phyloP scores from a whole-genome alignment of 2,113 vertebrate genomes.

The Callocephalon fimbriatum region DNA sequence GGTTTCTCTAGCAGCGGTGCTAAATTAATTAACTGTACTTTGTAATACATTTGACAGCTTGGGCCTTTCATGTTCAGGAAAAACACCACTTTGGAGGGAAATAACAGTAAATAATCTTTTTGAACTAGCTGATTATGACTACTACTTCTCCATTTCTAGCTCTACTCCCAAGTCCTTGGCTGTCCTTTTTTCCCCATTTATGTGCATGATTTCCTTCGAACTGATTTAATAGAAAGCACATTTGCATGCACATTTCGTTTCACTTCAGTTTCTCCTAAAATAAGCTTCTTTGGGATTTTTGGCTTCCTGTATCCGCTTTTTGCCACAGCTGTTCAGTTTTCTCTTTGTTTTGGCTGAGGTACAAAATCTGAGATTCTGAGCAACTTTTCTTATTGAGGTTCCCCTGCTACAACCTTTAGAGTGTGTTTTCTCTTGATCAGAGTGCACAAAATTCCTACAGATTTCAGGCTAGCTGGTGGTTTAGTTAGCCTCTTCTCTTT shows the following conservation, averaged over 20 bases:
- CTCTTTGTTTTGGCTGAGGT: neutral
- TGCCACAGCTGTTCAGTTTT: neutral
- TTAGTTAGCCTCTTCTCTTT: neutral
- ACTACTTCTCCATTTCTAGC: neutral
- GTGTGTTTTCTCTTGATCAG: neutral
- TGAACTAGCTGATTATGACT: neutral
- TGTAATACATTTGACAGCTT: neutral
- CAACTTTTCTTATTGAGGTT: neutral
- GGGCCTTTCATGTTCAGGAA: neutral
- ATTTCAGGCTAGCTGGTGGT: neutral
- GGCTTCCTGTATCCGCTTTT: neutral
- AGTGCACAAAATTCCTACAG: neutral
- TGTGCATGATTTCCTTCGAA: neutral
- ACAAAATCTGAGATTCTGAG: neutral
- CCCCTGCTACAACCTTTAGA: neutral
- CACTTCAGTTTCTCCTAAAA: neutral
- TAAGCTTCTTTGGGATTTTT: neutral
- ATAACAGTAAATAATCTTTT: neutral
- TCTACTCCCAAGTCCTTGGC: neutral
- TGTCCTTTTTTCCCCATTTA: neutral
- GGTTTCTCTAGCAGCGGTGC: neutral
- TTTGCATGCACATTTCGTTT: neutral
- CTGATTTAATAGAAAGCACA: neutral
- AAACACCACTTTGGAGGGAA: neutral
- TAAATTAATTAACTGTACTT: slow-evolving; percentile 1